Evolutionary conservation across 1,140 invertebrate genomes (phyloP), one percentile per base, ranked within the genome.

Genomic region (Acromyrmex charruanus): DNA sequence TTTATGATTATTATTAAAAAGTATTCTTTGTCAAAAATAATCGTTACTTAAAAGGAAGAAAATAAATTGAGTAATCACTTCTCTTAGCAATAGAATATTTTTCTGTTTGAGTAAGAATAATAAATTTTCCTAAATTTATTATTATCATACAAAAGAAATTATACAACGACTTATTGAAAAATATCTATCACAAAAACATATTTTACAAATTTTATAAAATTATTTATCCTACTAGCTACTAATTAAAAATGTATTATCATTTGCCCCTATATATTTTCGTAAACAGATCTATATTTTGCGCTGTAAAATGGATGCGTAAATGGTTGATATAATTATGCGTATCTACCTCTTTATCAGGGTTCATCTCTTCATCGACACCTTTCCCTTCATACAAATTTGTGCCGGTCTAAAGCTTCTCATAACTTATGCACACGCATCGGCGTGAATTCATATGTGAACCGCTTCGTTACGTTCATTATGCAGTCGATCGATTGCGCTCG

Each of bases 381-480:
- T 49, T 25, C 81, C n/a, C 39, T 75, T 84, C 31, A n/a, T 2
- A 55, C 44, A 16, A 65, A 77, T 44, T 75, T 61, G 35, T 51
- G 80, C 28, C 7, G 49, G 21, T 59, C 31, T 77, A 77, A 39
- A 21, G 21, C n/a, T n/a, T 21, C n/a, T 16, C 21, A n/a, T 71
- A 53, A 51, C 12, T 68, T 7, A 51, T 31, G 71, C 25, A 61
- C 35, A 63, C 58, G 82, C 71, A 77, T 63, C 49, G 72, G 14
- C 59, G 72, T 21, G n/a, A 21, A n/a, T 85, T 51, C 59, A 25
- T 31, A 65, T 77, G 12, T 44, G 18, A 77, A 53, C 28, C 61
- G 71, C 71, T 53, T 77, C 82, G 31, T 65, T 85, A 65, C 49
- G 55, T 61, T 65, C 72, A 66, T 85, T 80, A 85, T 75, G 61